Evolutionary conservation across 2,113 vertebrate genomes (phyloP), one percentile per base, ranked within the genome.

Genomic region (Hippotragus niger): DNA sequence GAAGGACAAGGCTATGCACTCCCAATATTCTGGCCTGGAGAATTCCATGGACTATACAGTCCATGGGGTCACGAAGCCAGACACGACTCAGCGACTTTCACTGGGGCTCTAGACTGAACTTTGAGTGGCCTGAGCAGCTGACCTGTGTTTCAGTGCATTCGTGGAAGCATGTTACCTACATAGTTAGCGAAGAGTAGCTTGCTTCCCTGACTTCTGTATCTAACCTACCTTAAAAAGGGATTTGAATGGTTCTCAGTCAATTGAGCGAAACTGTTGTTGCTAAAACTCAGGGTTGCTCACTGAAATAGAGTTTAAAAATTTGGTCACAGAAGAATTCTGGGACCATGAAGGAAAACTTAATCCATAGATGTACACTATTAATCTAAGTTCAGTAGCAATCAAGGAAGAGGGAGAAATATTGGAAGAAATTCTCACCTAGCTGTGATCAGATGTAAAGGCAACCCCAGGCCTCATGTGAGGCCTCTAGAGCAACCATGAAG

Each of bases 271-370:
- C 67, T 76, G 11, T 43, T 74, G 36, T 74, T 76, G 71, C 36
- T 43, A 76, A 76, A 76, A 21, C 12, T 76, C 71, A 43, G 36
- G 71, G 36, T 36, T 40, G 3, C 12, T 43, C 71, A 43, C 64
- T 94, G 82, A 93, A 94, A 50, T 15, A 55, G 3, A 1, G 5
- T 55, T 89, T 95, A 83, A 67, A 95, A 94, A 47, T 89, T 85
- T 86, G 60, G 36, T 71, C 60, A 87, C 83, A 10, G 62, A 45
- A 80, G 62, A 87, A 74, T 83, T 80, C 60, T 74, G 36, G 19
- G 17, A 88, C 92, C 25, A 64, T 58, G 8, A 93, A 88, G 25
- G 58, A 36, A 91, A 92, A 83, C 2, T 19, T 82, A 40, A 87
- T 55, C 21, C 47, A 31, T 78, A 25, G 52, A 57, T 36, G 2